Conservation (phyloP, 2,888 invertebrate genomes). For the Callyntrura guangdongensis region DNA sequence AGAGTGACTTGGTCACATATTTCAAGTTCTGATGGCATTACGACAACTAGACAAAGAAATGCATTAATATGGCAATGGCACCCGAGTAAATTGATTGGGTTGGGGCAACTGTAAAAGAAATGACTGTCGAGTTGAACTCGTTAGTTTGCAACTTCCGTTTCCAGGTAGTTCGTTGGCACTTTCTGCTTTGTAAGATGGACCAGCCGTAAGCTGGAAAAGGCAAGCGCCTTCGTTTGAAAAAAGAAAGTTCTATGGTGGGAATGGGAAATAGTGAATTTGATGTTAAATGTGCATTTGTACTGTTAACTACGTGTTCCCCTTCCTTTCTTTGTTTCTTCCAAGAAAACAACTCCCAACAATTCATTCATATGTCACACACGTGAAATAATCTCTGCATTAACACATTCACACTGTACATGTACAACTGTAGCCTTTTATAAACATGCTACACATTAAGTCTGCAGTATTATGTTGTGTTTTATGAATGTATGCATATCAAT, state of each 20-base stretch:
- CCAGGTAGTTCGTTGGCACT: constrained; percentile 60
- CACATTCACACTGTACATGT: no score
- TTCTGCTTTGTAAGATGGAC: background rate
- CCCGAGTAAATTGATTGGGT: background rate
- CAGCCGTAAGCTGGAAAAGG: background rate
- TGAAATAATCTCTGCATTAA: background rate
- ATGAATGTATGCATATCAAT: no score
- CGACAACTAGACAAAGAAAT: background rate
- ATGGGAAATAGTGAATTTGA: background rate
- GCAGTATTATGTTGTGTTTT: no score
- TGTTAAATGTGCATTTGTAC: background rate
- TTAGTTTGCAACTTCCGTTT: constrained; percentile 43
- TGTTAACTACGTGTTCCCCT: background rate
- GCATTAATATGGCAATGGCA: background rate
- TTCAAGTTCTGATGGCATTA: constrained; percentile 21
- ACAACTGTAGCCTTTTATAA: no score
- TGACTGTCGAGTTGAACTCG: constrained; percentile 49
- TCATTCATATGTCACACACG: background rate
- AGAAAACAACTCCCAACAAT: no score
- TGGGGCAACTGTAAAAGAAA: background rate
- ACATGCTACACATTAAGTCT: no score
- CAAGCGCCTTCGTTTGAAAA: background rate
- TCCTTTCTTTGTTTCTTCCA: no score
- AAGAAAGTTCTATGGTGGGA: background rate
- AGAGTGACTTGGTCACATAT: background rate